These are phyloP conservation scores for Sinocyclocheilus anophthalmus DNA, from an alignment of 2,113 vertebrate genomes.

Conservation along the genomic window DNA sequence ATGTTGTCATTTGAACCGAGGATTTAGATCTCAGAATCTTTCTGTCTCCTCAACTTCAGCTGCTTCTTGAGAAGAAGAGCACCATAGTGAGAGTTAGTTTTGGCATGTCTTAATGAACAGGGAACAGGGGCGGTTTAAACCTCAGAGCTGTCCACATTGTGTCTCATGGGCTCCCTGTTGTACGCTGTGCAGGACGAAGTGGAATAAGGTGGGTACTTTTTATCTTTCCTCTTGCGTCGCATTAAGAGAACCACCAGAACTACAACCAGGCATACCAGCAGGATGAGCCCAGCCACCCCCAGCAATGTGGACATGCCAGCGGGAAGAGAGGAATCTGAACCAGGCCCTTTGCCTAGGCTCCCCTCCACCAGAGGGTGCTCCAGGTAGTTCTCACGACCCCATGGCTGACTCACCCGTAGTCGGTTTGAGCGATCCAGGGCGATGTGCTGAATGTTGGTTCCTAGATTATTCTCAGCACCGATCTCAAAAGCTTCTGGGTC, in stretches of 20 bases:
- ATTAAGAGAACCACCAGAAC: conserved; percentile 68
- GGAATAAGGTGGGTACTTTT: conserved; percentile 69
- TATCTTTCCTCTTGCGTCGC: conserved; percentile 65
- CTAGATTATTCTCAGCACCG: conserved; percentile 80
- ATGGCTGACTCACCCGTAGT: conserved; percentile 64
- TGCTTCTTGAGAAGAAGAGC: conserved; percentile 29
- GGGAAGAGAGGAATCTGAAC: conserved; percentile 52
- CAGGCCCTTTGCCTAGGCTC: conserved; percentile 63
- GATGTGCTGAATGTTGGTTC: conserved; percentile 88
- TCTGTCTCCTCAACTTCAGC: conserved; percentile 5
- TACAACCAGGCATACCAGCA: conserved; percentile 68
- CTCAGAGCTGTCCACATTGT: conserved; percentile 74
- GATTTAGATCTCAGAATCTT: neutral
- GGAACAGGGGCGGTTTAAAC: conserved; percentile 60
- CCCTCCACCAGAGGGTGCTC: conserved; percentile 70
- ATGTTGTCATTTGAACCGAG: conserved; percentile 1
- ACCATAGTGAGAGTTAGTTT: conserved; percentile 25
- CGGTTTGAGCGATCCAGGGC: conserved; percentile 70
- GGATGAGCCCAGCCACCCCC: conserved; percentile 69
- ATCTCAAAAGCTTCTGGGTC: conserved; percentile 81
- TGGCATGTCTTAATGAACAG: conserved; percentile 18
- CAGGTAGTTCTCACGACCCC: conserved; percentile 50
- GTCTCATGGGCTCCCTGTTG: conserved; percentile 57
- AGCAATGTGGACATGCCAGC: conserved; percentile 65
- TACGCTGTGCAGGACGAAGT: conserved; percentile 77